These are phyloP conservation scores for Linyphia triangularis DNA, from an alignment of 2,888 invertebrate species.

Conservation along the genomic window DNA sequence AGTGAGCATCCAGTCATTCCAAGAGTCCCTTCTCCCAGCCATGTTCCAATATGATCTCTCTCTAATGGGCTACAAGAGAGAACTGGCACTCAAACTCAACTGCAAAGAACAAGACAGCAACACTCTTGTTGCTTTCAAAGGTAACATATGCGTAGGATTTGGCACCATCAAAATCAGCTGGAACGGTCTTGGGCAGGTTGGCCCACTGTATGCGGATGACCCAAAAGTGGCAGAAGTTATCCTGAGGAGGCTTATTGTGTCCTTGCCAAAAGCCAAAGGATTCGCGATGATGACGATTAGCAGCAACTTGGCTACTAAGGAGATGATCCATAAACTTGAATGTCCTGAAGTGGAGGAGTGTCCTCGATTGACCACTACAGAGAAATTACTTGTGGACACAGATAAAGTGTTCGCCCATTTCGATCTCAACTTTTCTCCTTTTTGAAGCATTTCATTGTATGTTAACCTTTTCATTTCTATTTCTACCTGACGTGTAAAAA, in stretches of 20 bases:
- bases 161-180: conserved; percentile 65
- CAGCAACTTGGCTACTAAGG: conserved; percentile 36
- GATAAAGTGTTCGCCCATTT: conserved; percentile 57
- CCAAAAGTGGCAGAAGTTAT: conserved; percentile 66
- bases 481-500: too few species aligned
- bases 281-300: conserved; percentile 68
- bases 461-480: too few species aligned
- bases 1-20: conserved; percentile 41
- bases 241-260: conserved; percentile 27
- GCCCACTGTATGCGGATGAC: conserved; percentile 72
- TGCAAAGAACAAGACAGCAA: conserved; percentile 50
- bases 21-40: conserved; percentile 20
- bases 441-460: too few species aligned
- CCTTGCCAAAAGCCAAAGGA: conserved; percentile 39
- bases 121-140: conserved; percentile 58
- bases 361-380: conserved; percentile 39
- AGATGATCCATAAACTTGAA: conserved; percentile 38
- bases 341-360: conserved; percentile 50
- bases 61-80: conserved; percentile 46
- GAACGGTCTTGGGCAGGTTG: conserved; percentile 30
- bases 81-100: conserved; percentile 48
- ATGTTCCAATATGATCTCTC: conserved; percentile 56
- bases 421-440: conserved; percentile 66
- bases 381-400: conserved; percentile 26
- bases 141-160: conserved; percentile 53